Evolutionary conservation across 2,888 invertebrate species (phyloP), one percentile per base, ranked within the genome.

Genomic region (Ennomos quercinarius): DNA sequence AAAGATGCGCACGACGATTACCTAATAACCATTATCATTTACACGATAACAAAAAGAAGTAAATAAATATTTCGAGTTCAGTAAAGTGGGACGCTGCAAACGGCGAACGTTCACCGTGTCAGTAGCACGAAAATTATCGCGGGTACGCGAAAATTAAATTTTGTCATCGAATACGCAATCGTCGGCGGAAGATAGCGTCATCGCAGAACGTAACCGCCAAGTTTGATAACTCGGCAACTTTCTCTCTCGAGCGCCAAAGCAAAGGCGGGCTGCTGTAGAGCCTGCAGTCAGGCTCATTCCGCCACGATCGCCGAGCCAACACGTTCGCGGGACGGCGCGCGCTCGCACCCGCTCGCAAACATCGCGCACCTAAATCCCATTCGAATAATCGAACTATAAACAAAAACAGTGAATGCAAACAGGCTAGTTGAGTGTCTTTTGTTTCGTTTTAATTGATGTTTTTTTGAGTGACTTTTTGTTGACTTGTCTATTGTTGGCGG

Each of bases 121-220:
- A 91, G 89, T 90, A 79, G 90, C 81, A 74, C 84, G 82, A 77
- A 74, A 80, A 76, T 66, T 70, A 80, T 77, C 74, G 77, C 73
- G 74, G 80, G 80, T 77, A 81, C 81, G 81, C 81, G 80, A 83
- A 87, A 87, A 84, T 85, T 82, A 74, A 83, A 83, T 89, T 86
- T 89, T 89, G 91, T 90, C 91, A 87, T 84, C 85, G 88, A 80
- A 87, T 84, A 89, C 91, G 91, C 90, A 91, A 91, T 83, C 86
- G 84, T 74, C 65, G 72, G 70, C 76, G 79, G 85, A 85, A 82
- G 87, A 83, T 79, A 83, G 85, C 91, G 91, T 91, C 91, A 91
- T 89, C 89, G 78, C 74, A 71, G 73, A 86, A 91, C 90, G 91
- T 91, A 91, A 91, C 90, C 86, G 83, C 87, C 77, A 79, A 83